Conservation (phyloP, 2,797 vertebrate genomes). For the Phoebastria nigripes region DNA sequence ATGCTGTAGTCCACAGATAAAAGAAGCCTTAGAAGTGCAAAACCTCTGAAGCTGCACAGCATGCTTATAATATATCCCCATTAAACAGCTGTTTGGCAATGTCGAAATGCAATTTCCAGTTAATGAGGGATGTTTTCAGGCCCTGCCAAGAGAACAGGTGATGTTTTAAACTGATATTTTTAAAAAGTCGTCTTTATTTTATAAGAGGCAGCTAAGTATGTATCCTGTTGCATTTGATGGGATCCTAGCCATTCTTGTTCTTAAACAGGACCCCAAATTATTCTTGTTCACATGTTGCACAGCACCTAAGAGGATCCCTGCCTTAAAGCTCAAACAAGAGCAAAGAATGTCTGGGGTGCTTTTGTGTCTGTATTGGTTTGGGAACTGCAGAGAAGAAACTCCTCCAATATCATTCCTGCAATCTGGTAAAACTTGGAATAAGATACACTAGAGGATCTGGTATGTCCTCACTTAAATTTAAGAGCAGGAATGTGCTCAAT, state of each 20-base stretch:
- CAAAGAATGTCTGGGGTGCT: neutral
- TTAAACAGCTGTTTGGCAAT: constrained; percentile 51
- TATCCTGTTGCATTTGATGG: neutral
- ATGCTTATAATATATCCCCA: neutral
- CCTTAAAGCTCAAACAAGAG: neutral
- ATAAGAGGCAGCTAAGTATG: neutral
- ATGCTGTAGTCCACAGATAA: constrained; percentile 14
- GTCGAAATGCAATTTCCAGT: constrained; percentile 1
- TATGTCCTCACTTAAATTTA: neutral
- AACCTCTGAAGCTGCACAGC: constrained; percentile 25
- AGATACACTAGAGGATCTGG: neutral
- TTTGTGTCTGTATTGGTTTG: neutral
- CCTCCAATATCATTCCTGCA: neutral
- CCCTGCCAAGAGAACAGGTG: neutral
- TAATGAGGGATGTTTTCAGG: constrained; percentile 12
- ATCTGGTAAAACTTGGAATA: neutral
- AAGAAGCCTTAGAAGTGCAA: constrained; percentile 42
- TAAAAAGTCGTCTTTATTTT: neutral
- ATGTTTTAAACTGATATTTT: constrained; percentile 12
- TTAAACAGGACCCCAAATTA: neutral
- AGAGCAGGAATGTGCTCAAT: neutral
- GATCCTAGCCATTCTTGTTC: neutral
- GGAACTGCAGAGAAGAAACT: neutral
- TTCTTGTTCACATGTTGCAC: neutral
- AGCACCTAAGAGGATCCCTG: neutral